A percentile compares a stretch with the other conserved stretches of the same genome.
phyloP scores from a whole-genome alignment of 1,140 invertebrate genomes.

The Lordiphosa stackelbergi region DNA sequence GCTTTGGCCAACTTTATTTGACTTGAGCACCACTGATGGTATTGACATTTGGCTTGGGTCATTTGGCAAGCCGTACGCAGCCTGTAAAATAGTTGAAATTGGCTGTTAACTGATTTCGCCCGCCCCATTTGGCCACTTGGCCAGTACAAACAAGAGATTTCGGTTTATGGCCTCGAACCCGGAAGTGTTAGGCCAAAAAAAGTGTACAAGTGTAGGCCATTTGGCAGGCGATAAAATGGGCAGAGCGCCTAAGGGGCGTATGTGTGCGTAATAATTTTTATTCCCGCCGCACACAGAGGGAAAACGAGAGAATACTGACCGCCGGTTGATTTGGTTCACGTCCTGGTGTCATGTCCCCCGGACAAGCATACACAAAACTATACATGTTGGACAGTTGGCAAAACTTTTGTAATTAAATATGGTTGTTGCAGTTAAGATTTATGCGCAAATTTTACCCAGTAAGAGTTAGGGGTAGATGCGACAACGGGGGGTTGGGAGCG shows the following conservation, averaged over 20 bases:
- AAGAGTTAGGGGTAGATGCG: not conserved
- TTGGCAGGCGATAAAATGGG: constrained; percentile 70
- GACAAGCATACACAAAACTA: constrained; percentile 1
- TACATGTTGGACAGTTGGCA: constrained; percentile 21
- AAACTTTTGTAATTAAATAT: constrained; percentile 67
- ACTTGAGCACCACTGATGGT: constrained; percentile 46
- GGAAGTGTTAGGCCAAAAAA: constrained; percentile 52
- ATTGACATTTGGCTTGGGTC: constrained; percentile 67
- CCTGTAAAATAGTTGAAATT: constrained; percentile 69
- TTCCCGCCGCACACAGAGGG: constrained; percentile 12
- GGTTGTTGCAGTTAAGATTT: constrained; percentile 51
- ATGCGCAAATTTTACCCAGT: constrained; percentile 24
- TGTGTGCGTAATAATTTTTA: constrained; percentile 28
- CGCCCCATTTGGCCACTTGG: constrained; percentile 1
- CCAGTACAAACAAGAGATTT: constrained; percentile 43
- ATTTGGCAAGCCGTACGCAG: constrained; percentile 61
- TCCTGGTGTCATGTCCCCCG: constrained; percentile 4
- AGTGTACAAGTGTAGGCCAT: constrained; percentile 59
- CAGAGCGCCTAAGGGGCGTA: constrained; percentile 38
- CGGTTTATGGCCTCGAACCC: constrained; percentile 48
- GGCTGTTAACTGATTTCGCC: constrained; percentile 66
- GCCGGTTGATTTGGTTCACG: no score
- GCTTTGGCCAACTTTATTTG: not conserved
- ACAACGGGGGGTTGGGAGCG: no score
- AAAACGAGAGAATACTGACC: not conserved